Conservation (phyloP, 64 coral and sea anemone genomes). For the Stylophora pistillata region DNA sequence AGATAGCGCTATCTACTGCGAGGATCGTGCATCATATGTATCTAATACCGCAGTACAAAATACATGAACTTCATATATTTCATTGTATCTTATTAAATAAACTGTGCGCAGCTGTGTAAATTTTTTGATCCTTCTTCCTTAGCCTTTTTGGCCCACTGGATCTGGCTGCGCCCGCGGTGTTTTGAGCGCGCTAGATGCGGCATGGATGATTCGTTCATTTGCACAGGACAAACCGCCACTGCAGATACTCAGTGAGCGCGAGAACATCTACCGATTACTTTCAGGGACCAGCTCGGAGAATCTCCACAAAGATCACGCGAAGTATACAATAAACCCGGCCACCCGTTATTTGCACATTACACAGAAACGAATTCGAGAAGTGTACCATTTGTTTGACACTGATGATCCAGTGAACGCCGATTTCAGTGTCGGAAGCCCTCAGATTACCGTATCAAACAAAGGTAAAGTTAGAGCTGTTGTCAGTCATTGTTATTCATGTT, state of each 20-base stretch:
- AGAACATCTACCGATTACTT: conserved; percentile 91
- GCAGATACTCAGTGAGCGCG: conserved; percentile 90
- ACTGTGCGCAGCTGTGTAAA: not conserved
- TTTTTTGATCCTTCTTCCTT: not conserved
- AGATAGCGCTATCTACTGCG: too few species aligned
- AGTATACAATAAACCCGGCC: conserved; percentile 90
- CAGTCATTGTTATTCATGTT: too few species aligned
- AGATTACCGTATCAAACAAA: not conserved
- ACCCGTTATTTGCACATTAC: conserved; percentile 80
- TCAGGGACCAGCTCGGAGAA: conserved; percentile 83
- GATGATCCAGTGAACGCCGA: conserved; percentile 96
- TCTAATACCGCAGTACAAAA: too few species aligned
- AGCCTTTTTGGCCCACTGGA: conserved; percentile 99
- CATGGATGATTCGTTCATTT: conserved; percentile 97
- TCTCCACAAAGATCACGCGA: conserved; percentile 84
- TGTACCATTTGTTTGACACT: conserved; percentile 93
- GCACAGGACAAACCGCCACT: conserved; percentile 89
- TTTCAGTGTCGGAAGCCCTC: conserved; percentile 80
- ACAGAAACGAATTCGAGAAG: conserved; percentile 75
- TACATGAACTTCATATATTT: too few species aligned
- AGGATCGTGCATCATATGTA: too few species aligned
- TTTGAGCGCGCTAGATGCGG: conserved; percentile 91
- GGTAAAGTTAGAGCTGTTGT: not conserved
- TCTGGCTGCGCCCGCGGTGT: conserved; percentile 99
- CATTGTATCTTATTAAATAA: not conserved